Evolutionary conservation across 2,888 invertebrate genomes (phyloP).

Genomic region (Eristalinus sepulchralis): DNA sequence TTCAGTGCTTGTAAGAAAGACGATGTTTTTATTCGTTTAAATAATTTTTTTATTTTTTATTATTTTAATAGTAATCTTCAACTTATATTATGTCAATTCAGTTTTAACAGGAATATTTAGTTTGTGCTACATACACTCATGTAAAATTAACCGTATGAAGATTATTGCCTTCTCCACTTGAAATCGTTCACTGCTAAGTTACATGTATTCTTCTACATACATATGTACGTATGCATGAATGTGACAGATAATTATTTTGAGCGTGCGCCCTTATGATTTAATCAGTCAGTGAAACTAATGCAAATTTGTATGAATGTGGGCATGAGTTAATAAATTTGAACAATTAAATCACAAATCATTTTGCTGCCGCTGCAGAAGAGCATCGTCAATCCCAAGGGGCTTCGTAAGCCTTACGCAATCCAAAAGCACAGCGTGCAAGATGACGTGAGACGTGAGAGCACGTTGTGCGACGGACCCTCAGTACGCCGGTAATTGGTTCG

Average conservation of each 20-base stretch:
- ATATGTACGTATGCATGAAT: not conserved
- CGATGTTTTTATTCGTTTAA: too few relatives aligned
- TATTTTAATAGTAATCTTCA: too few relatives aligned
- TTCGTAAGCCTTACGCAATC: not conserved
- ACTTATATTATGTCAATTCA: too few relatives aligned
- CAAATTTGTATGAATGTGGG: not conserved
- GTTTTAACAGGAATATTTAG: too few relatives aligned
- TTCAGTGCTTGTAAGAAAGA: too few relatives aligned
- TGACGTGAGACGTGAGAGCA: not conserved
- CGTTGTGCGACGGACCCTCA: not conserved
- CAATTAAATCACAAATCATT: constrained; percentile 13
- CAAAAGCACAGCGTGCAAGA: not conserved
- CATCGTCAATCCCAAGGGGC: not conserved
- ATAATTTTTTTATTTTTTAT: too few relatives aligned
- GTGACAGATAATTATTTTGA: not conserved
- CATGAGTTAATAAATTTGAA: constrained; percentile 17
- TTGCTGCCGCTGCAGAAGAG: not conserved
- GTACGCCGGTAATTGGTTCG: constrained; percentile 12
- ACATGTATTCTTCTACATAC: not conserved
- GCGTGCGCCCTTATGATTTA: not conserved
- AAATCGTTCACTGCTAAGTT: not conserved
- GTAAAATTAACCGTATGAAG: not conserved
- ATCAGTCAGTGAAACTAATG: not conserved
- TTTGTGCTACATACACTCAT: too few relatives aligned
- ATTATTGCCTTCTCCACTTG: not conserved